Evolutionary conservation across 2,888 invertebrate genomes (phyloP), one percentile per base, ranked within the genome.

Genomic region (Dexiosoma caninum): DNA sequence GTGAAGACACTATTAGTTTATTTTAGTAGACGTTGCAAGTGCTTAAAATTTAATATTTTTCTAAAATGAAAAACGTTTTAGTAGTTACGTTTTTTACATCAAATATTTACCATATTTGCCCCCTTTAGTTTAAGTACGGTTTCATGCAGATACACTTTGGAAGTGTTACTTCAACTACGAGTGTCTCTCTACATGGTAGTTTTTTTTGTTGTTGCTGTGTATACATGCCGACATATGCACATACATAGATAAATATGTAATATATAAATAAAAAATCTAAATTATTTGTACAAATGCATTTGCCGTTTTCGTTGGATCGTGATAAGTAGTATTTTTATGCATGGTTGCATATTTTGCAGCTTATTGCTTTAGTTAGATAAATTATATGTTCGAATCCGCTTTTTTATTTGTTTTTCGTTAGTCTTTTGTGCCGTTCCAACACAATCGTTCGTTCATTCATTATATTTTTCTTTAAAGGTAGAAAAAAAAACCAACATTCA

Each of bases 251-350:
- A n/a, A 1, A 14, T 9, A 27, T 1, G 7, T 5, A 55, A 49
- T 35, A 42, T 7, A 64, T 57, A 3, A 35, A 27, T 35, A 46
- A 37, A n/a, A 49, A 57, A 70, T 64, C 49, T 5, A 59, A 70
- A 70, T 40, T 66, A 49, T 60, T 78, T 72, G 51, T 51, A 14
- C 42, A 67, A 71, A 78, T 66, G 75, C 71, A 79, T 74, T 75
- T 74, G 53, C 27, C 59, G 51, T 66, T 46, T 74, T 53, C 16
- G 37, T 49, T 81, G 49, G 16, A 27, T 74, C 69, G 72, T 82
- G 78, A 82, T 82, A 82, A 78, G 81, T 64, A 44, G 78, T 72
- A 72, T 75, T 82, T 82, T 82, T 64, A 81, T 81, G 82, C 82
- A 53, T 76, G 67, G 69, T 14, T 81, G 82, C 70, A 76, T 82